These are phyloP conservation scores for Lindbergichthys nudifrons DNA, from an alignment of 2,797 vertebrate genomes.

Conservation along the genomic window DNA sequence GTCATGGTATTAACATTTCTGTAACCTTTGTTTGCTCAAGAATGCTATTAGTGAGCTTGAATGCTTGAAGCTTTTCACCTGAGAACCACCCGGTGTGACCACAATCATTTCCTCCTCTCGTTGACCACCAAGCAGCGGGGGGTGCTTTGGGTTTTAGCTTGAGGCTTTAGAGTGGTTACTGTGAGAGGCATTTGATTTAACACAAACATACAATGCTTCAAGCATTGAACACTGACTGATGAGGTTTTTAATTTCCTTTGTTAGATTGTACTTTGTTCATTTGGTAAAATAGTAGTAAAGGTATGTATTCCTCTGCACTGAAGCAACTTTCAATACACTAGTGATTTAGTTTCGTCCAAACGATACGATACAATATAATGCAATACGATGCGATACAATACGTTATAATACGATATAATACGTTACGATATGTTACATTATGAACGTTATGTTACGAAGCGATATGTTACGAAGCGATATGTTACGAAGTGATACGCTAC, in stretches of 20 bases:
- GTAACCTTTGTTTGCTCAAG: constrained; percentile 66
- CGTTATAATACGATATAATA: no score
- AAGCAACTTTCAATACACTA: no score
- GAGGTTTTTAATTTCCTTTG: not conserved
- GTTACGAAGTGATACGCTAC: no score
- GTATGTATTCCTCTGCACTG: no score
- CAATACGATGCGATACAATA: no score
- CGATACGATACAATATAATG: no score
- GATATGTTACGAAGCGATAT: no score
- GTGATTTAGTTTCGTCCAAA: no score
- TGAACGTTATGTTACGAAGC: no score
- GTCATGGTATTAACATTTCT: constrained; percentile 58
- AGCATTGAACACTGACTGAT: not conserved
- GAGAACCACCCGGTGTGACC: constrained; percentile 27
- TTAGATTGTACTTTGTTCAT: not conserved
- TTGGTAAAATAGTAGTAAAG: no score
- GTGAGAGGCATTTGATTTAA: not conserved
- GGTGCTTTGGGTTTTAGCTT: constrained; percentile 17
- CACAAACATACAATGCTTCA: constrained; percentile 2
- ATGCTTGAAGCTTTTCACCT: constrained; percentile 39
- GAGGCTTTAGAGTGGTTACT: constrained; percentile 23
- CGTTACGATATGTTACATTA: no score
- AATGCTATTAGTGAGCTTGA: constrained; percentile 42
- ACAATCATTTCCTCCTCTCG: constrained; percentile 26
- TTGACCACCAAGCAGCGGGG: constrained; percentile 14